Conservation (phyloP, 2,888 invertebrate species). For the Sabatieria punctata region DNA sequence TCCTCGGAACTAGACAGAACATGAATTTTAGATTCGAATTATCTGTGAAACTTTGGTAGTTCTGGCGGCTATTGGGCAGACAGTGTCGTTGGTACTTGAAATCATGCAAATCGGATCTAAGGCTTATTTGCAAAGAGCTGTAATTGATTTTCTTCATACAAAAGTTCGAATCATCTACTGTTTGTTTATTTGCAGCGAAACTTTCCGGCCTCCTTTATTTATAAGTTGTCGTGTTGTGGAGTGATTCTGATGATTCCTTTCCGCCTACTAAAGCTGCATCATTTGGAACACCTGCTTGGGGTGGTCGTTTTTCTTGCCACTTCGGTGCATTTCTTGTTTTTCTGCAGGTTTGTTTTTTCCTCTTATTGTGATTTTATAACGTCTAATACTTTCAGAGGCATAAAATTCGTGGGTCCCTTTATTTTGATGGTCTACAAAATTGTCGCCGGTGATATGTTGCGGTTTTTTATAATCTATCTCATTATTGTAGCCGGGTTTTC, state of each 20-base stretch:
- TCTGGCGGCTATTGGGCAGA: too few relatives aligned
- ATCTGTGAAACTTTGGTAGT: too few relatives aligned
- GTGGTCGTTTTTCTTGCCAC: constrained; percentile 86
- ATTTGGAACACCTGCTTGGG: constrained; percentile 73
- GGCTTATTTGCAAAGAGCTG: too few relatives aligned
- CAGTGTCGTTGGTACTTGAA: too few relatives aligned
- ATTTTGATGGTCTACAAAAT: constrained; percentile 98
- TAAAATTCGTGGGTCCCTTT: constrained; percentile 93
- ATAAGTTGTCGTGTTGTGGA: constrained; percentile 72
- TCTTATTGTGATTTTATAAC: not conserved
- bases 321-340: constrained; percentile 81
- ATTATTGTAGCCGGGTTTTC: constrained; percentile 95
- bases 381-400: constrained; percentile 50
- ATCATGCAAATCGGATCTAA: too few relatives aligned
- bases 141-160: too few relatives aligned
- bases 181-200: constrained; percentile 47
- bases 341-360: not conserved
- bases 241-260: constrained; percentile 68
- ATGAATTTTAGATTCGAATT: too few relatives aligned
- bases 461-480: constrained; percentile 87
- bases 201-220: constrained; percentile 77
- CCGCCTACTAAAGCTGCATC: constrained; percentile 60
- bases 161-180: too few relatives aligned
- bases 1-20: too few relatives aligned
- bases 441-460: constrained; percentile 82